These are phyloP conservation scores for Chrysemys picta DNA, from an alignment of 2,113 vertebrate species.

Conservation along the genomic window DNA sequence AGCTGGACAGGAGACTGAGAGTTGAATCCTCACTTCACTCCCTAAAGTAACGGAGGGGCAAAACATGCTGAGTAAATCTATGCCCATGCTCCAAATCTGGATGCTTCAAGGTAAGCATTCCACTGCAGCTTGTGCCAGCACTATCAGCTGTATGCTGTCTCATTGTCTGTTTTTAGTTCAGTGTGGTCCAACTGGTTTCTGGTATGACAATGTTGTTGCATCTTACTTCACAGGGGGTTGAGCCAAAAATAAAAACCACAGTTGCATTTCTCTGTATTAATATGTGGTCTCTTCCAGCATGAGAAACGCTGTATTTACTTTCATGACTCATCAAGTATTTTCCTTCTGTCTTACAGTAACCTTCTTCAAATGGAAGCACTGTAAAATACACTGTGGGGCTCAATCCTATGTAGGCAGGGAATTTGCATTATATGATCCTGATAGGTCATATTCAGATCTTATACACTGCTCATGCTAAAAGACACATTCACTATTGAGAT, in stretches of 20 bases:
- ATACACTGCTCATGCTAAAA: rapidly evolving
- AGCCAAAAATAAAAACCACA: background rate
- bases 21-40: background rate
- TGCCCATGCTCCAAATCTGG: background rate
- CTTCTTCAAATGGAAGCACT: background rate
- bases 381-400: background rate
- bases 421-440: background rate
- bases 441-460: background rate
- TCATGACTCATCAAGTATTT: background rate
- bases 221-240: background rate
- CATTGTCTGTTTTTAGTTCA: constrained; percentile 59
- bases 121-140: background rate
- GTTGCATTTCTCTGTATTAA: background rate
- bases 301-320: background rate
- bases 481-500: background rate
- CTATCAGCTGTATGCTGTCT: background rate
- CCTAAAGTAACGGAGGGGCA: background rate
- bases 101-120: background rate
- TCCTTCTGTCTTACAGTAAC: background rate
- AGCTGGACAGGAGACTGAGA: background rate
- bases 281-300: background rate
- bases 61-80: background rate
- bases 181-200: constrained; percentile 51
- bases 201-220: background rate
- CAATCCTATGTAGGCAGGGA: background rate